These are phyloP conservation scores for Zaprionus inermis DNA, from an alignment of 1,140 invertebrate species.

Conservation along the genomic window DNA sequence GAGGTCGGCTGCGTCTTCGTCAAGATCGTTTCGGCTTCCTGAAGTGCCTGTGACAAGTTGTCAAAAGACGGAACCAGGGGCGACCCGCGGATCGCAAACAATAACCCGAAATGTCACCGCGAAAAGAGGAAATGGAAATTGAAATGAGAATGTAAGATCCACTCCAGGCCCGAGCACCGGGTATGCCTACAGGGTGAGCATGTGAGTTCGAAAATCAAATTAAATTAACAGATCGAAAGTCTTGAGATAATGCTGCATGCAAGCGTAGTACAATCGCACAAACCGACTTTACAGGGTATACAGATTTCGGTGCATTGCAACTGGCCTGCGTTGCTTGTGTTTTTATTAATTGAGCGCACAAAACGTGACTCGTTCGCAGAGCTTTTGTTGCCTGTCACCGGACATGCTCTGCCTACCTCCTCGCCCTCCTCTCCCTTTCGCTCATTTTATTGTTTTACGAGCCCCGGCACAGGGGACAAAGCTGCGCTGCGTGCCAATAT, in stretches of 20 bases:
- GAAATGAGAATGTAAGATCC: conserved; percentile 31
- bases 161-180: not conserved
- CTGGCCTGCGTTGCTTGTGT: not conserved
- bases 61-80: conserved; percentile 42
- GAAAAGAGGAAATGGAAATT: conserved; percentile 28
- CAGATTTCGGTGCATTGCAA: not conserved
- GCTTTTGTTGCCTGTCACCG: conserved; percentile 48
- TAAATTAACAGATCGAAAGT: not conserved
- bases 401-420: conserved; percentile 22
- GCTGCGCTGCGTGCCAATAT: conserved; percentile 58
- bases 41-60: conserved; percentile 67
- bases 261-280: not conserved
- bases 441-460: conserved; percentile 41
- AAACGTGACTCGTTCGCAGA: conserved; percentile 39
- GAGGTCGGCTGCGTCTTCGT: conserved; percentile 38
- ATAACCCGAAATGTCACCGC: conserved; percentile 70
- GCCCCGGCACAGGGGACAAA: conserved; percentile 28
- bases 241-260: not conserved
- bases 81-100: conserved; percentile 42
- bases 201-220: conserved; percentile 41
- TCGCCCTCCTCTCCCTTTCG: not conserved
- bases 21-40: conserved; percentile 45
- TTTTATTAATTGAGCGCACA: conserved; percentile 38
- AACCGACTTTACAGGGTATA: conserved; percentile 9
- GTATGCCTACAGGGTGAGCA: conserved; percentile 49